Evolutionary conservation across 2,888 invertebrate genomes (phyloP), one percentile per base, ranked within the genome.

Genomic region (Cactoblastis cactorum): DNA sequence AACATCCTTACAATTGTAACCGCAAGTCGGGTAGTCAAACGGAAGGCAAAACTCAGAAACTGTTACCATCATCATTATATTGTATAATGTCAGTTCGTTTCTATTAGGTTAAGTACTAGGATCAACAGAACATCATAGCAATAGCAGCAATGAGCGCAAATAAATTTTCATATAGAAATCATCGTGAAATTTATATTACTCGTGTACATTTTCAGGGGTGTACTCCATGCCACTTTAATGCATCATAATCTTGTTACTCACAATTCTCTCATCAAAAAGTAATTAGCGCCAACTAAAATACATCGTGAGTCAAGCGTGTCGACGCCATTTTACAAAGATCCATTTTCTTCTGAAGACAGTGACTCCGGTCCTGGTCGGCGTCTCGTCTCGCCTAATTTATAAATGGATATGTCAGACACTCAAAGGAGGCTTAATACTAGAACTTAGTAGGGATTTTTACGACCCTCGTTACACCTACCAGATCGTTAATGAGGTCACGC

Each of bases 211-310:
- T 28, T 45, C 6, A 24, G 37, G 18, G 24, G 33, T n/a, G 37
- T 15, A 33, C 28, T 37, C 24, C 24, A 6, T 41, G 65, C 62
- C 58, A 61, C 61, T 68, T 71, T 71, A 73, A 76, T 74, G 70
- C 67, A 70, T 72, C 56, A 63, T 77, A 74, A 80, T 78, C 71
- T 75, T 55, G 62, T 74, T 70, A 69, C 69, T 74, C 71, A 72
- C 65, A 69, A 65, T 69, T 70, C 60, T 73, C 74, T 81, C 83
- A 77, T 84, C 83, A 84, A 78, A 83, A 82, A 78, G 75, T 76
- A 77, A 81, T 84, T 81, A 84, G 76, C 68, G 69, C 59, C 58
- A 60, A 59, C 74, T 65, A 66, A 75, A 77, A 78, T 78, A 77
- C 61, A 63, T 64, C 58, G 59, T 73, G 70, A 73, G 65, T 68